Evolutionary conservation across 2,888 invertebrate genomes (phyloP), one percentile per base, ranked within the genome.

Genomic region (Caenorhabditis zanzibari): DNA sequence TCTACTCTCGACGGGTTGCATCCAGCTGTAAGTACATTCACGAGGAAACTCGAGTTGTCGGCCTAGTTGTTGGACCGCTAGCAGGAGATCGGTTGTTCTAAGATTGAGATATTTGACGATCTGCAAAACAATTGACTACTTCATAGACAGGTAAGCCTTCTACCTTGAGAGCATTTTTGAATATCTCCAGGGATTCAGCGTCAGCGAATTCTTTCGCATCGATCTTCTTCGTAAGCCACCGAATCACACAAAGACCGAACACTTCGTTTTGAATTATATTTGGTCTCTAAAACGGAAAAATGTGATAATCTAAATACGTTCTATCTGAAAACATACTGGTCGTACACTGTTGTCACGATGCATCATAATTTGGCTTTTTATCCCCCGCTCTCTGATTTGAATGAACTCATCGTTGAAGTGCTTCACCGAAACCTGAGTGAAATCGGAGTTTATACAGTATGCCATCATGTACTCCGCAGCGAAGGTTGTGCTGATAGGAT

Each of bases 241-340:
- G 79, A 54, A 71, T 41, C 4, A 61, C 71, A 19, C 63, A 63
- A 7, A 71, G n/a, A 3, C 79, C 79, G 16, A 79, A 79, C 0
- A 79, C 56, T 32, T 79, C 79, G 35, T 79, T 79, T 47, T 79
- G 79, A 19, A 79, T 79, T 9, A 64, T 38, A n/a, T 72, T 79
- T 1, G 79, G 79, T 14, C 79, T 52, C 74, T 75, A 44, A 32
- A 24, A n/a, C n/a, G n/a, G n/a, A n/a, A n/a, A n/a, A n/a, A n/a
- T n/a, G n/a, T n/a, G n/a, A n/a, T n/a, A n/a, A 38, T 26, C 14
- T 1, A 7, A n/a, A 38, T 9, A 52, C 3, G 32, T 4, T 24
- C 16, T 0, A 22, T 22, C 9, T 12, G 9, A 0, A 22, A 35
- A 66, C 32, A 14, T 35, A 75, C 74, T 19, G 76, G 76, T 24